Conservation (phyloP, 2,113 vertebrate species). For the Petrocephalus microphthalmus region DNA sequence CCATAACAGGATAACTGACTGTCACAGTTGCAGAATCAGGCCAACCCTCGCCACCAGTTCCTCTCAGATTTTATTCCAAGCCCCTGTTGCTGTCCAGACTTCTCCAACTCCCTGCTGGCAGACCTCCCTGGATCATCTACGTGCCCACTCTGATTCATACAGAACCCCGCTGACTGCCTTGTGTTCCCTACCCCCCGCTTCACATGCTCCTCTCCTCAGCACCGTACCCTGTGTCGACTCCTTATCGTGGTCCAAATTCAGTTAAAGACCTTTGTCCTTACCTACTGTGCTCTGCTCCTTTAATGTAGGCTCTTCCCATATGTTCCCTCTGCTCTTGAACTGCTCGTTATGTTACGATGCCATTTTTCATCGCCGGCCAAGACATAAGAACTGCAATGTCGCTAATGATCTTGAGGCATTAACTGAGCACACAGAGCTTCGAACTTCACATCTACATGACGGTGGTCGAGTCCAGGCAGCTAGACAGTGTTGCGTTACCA, state of each 20-base stretch:
- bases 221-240: neutral
- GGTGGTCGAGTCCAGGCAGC: neutral
- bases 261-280: neutral
- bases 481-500: neutral
- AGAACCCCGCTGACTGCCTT: neutral
- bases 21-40: neutral
- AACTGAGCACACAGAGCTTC: neutral
- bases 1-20: neutral
- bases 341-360: neutral
- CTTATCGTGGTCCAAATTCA: neutral
- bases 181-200: neutral
- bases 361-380: neutral
- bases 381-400: neutral
- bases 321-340: neutral
- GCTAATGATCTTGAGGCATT: neutral
- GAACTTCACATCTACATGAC: neutral
- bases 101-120: slow-evolving; percentile 1
- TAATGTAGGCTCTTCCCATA: neutral
- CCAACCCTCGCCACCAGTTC: neutral
- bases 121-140: neutral
- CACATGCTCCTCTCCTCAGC: neutral
- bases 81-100: neutral
- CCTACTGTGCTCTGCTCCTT: neutral
- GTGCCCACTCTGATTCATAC: neutral
- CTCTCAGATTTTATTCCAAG: slow-evolving; percentile 6